Evolutionary conservation across 2,888 invertebrate species (phyloP), one percentile per base, ranked within the genome.

Genomic region (Cerastis rubricosa): DNA sequence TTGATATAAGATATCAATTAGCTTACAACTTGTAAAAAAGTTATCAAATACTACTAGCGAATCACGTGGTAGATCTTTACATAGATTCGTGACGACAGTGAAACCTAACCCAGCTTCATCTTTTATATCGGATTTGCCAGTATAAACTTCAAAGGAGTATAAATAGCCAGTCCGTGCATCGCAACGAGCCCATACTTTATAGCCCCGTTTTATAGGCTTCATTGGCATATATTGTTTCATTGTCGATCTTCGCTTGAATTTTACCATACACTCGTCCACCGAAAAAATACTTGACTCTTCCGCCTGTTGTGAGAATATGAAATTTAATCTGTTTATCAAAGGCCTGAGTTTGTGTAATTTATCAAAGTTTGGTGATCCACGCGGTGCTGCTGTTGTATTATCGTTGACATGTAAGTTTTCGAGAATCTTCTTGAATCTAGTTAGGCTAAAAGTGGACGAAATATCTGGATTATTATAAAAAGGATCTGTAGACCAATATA

Each of bases 381-480:
- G 25, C 19, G 47, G 66, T 66, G 45, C 66, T 19, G 45, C 29
- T 47, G 11, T 45, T 45, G 11, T 11, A 19, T 66, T 66, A 22
- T 66, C 66, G 22, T 66, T 66, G 17, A 66, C 47, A 2, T 66
- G 66, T 29, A 66, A 47, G 25, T 65, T 47, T 19, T 66, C 65
- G 5, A 47, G 17, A 19, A 66, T 47, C 11, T 47, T 66, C 2
- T 66, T 66, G 17, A 66, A 47, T 29, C 65, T 66, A 0, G 8
- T 47, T 19, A 66, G 19, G 19, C 19, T 66, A 25, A 47, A 47
- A 19, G 25, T 29, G 0, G 45, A 47, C 0, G 19, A 47, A 47
- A 66, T 66, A 29, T 66, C 65, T 47, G 47, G 65, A 29, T 66
- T 66, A 66, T 66, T 66, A 66, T 66, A 66, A 66, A 66, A 66